Evolutionary conservation across 1,140 invertebrate genomes (phyloP).

Genomic region (Apis cerana): DNA sequence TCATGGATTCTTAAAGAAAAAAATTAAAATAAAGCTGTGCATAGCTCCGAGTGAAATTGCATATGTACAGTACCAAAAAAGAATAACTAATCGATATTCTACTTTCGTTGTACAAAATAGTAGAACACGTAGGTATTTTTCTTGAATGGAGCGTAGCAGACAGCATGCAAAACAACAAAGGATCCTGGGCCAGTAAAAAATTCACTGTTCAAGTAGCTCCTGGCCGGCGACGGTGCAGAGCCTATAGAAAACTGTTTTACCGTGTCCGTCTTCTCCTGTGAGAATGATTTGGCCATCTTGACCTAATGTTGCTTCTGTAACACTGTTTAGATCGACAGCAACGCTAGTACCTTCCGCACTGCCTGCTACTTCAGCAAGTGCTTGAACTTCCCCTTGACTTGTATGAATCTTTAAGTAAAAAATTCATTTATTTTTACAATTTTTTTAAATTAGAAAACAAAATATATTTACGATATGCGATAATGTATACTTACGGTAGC

Average conservation of each 20-base stretch:
- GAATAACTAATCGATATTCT: constrained; percentile 67
- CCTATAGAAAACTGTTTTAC: constrained; percentile 85
- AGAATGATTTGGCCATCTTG: constrained; percentile 97
- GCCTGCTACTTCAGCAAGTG: constrained; percentile 87
- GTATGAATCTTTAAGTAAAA: constrained; percentile 86
- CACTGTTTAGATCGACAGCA: constrained; percentile 92
- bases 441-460: neutral
- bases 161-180: constrained; percentile 79
- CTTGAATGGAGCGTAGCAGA: constrained; percentile 75
- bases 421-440: constrained; percentile 2
- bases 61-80: constrained; percentile 56
- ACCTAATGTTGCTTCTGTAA: constrained; percentile 92
- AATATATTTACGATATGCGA: neutral
- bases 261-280: constrained; percentile 96
- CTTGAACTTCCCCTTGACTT: constrained; percentile 89
- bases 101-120: constrained; percentile 68
- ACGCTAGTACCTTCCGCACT: constrained; percentile 85
- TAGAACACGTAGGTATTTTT: constrained; percentile 60
- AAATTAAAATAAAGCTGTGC: constrained; percentile 65
- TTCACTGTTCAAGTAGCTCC: constrained; percentile 80
- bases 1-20: constrained; percentile 74
- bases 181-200: constrained; percentile 70
- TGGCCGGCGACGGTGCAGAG: constrained; percentile 81
- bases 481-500: constrained; percentile 86
- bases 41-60: constrained; percentile 61